Percentiles rank a stretch among this genome's conserved stretches.
Conservation (phyloP, 2,888 invertebrate species). For the Nomada hirtipes region DNA sequence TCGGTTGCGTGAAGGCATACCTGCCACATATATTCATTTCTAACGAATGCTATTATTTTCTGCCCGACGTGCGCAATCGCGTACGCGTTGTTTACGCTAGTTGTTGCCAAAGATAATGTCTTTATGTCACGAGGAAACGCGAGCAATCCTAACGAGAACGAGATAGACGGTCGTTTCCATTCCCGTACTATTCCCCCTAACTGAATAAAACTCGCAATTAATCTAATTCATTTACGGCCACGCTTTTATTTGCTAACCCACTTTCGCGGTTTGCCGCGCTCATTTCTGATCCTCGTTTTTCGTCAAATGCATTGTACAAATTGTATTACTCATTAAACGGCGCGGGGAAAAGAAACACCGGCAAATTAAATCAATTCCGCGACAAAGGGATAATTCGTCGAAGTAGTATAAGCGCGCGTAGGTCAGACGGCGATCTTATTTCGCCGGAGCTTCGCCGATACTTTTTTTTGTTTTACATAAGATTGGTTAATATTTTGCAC, state of each 20-base stretch:
- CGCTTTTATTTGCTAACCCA: constrained; percentile 15
- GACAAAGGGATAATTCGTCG: neutral
- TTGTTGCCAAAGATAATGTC: constrained; percentile 22
- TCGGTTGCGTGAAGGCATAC: too few species aligned
- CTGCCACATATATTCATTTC: too few species aligned
- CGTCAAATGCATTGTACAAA: too few species aligned
- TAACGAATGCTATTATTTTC: too few species aligned
- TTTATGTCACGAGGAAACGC: constrained; percentile 33
- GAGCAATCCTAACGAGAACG: constrained; percentile 28
- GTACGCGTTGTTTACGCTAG: constrained; percentile 5
- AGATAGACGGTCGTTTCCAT: neutral
- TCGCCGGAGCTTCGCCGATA: neutral
- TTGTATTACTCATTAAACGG: too few species aligned
- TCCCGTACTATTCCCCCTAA: neutral
- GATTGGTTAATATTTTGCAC: neutral
- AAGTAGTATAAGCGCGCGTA: neutral
- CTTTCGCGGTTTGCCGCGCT: neutral
- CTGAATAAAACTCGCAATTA: neutral
- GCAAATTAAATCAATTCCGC: neutral
- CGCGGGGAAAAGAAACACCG: too few species aligned
- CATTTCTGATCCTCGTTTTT: neutral
- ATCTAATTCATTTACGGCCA: constrained; percentile 4
- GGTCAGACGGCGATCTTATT: neutral
- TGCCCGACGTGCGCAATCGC: neutral
- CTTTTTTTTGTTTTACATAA: too few species aligned